A percentile compares a stretch with the other conserved stretches of the same genome.
These are phyloP conservation scores for Todus mexicanus DNA, from an alignment of 2,797 vertebrate species.

Conservation along the genomic window DNA sequence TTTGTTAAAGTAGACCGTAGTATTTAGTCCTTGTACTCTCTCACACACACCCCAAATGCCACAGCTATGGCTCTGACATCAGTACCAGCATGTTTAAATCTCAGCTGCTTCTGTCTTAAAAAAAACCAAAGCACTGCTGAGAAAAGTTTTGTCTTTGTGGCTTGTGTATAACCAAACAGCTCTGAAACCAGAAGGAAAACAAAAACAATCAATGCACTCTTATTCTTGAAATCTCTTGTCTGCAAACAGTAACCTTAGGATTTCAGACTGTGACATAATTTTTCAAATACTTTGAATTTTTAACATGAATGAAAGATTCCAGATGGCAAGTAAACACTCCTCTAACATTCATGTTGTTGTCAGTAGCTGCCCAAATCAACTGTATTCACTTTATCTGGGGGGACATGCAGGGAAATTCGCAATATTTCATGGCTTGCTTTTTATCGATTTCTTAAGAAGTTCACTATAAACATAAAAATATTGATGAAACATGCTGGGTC, in stretches of 20 bases:
- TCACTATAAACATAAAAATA: background rate
- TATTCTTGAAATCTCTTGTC: background rate
- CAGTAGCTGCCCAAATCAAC: background rate
- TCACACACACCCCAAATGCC: accelerated
- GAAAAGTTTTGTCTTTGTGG: background rate
- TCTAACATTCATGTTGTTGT: background rate
- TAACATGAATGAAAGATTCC: background rate
- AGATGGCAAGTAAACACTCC: background rate
- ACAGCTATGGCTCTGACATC: background rate
- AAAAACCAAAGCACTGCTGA: background rate
- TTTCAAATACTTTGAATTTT: background rate
- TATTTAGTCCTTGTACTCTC: background rate
- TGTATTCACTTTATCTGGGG: background rate
- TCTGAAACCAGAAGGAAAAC: background rate
- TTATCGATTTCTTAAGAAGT: background rate
- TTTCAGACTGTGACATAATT: background rate
- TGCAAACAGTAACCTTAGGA: background rate
- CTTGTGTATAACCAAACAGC: background rate
- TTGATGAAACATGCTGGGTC: background rate
- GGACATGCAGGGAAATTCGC: background rate
- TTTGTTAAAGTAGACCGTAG: background rate
- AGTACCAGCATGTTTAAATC: background rate
- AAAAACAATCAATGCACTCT: background rate
- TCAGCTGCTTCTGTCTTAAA: background rate
- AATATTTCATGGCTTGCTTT: background rate